phyloP scores from a whole-genome alignment of 2,797 vertebrate species.

The Lutra lutra region DNA sequence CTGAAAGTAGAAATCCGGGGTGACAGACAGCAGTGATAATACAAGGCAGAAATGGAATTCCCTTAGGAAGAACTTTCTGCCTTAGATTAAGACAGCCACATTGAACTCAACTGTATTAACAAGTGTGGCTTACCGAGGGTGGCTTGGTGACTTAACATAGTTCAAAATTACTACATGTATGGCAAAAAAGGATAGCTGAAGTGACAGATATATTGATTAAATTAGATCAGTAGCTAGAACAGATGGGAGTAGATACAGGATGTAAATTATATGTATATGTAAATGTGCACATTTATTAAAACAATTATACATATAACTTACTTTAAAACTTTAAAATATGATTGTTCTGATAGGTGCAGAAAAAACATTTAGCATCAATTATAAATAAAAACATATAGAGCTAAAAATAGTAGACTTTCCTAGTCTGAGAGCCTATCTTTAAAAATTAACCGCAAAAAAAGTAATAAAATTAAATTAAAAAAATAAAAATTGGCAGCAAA shows the following conservation, averaged over 20 bases:
- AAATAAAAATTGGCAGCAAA: not conserved
- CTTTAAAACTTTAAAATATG: not conserved
- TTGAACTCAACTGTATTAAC: not conserved
- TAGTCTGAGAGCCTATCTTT: not conserved
- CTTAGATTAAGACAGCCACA: not conserved
- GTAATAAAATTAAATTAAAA: no score
- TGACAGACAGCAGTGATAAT: not conserved
- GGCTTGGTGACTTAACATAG: not conserved
- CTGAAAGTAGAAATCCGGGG: not conserved
- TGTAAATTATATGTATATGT: not conserved
- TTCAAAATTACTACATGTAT: not conserved
- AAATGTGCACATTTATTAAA: not conserved
- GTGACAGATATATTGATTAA: not conserved
- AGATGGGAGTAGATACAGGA: not conserved
- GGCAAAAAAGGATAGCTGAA: not conserved
- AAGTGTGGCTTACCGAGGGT: not conserved
- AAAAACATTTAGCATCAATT: not conserved
- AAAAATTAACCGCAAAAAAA: not conserved
- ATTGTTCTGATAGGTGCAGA: not conserved
- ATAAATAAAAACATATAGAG: not conserved
- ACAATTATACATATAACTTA: not conserved
- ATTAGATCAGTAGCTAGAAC: not conserved
- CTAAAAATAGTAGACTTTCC: not conserved
- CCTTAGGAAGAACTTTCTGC: not conserved
- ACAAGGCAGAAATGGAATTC: not conserved